Conservation (phyloP, 2,888 invertebrate species). For the Parnassius orleans region DNA sequence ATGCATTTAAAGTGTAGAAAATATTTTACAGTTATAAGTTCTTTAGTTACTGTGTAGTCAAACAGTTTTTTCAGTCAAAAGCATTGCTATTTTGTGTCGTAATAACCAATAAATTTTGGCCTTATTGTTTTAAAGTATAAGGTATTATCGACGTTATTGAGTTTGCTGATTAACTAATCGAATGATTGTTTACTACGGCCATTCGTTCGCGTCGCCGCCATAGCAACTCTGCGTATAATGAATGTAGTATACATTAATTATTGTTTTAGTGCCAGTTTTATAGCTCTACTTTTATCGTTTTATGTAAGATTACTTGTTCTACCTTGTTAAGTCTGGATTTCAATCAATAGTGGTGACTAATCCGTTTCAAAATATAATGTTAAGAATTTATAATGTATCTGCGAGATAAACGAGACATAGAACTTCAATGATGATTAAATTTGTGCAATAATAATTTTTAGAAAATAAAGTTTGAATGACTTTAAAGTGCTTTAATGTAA, state of each 20-base stretch:
- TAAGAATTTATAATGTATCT: neutral
- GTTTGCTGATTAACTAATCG: constrained; percentile 64
- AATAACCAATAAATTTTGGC: no score
- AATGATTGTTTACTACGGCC: constrained; percentile 62
- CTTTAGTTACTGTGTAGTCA: no score
- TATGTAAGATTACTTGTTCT: constrained; percentile 66
- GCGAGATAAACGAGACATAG: neutral
- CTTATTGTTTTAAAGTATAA: no score
- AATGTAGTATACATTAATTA: constrained; percentile 72
- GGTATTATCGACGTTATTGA: constrained; percentile 28
- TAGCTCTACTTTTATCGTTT: constrained; percentile 63
- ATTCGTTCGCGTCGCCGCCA: constrained; percentile 55
- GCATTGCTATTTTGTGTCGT: no score
- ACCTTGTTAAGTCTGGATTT: constrained; percentile 58
- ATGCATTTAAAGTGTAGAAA: no score
- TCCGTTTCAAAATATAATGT: constrained; percentile 32
- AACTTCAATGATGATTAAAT: no score
- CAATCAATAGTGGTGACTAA: constrained; percentile 60
- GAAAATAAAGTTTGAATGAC: no score
- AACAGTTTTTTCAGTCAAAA: no score
- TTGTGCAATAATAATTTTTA: no score
- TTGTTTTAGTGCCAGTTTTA: constrained; percentile 70
- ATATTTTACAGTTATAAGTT: no score
- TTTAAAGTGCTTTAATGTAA: no score
- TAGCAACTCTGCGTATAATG: constrained; percentile 64